Conservation (phyloP, 2,888 invertebrate genomes). For the Pogonocherus hispidulus region DNA sequence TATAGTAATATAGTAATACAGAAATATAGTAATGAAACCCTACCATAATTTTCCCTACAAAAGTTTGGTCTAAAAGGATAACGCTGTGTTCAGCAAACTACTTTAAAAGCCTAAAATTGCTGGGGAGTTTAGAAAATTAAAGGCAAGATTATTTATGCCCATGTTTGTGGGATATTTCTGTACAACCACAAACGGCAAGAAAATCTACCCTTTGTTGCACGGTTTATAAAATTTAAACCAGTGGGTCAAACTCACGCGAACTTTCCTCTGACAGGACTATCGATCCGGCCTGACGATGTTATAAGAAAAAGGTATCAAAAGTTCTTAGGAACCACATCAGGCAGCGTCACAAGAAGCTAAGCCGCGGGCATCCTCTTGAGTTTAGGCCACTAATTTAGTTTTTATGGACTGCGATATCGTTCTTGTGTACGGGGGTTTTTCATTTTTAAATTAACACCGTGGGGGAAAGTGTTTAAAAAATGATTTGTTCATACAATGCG, state of each 20-base stretch:
- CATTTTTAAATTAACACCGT: neutral
- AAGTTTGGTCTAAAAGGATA: too few species aligned
- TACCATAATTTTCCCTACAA: too few species aligned
- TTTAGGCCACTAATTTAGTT: neutral
- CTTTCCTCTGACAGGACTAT: neutral
- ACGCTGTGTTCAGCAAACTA: too few species aligned
- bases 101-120: too few species aligned
- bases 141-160: too few species aligned
- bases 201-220: too few species aligned
- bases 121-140: too few species aligned
- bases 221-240: neutral
- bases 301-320: slow-evolving; percentile 5
- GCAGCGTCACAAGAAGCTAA: neutral
- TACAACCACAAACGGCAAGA: too few species aligned
- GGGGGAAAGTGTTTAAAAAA: neutral
- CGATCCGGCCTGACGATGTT: neutral
- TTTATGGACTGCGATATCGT: neutral
- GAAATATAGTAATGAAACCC: too few species aligned
- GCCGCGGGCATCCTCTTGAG: neutral
- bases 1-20: too few species aligned
- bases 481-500: too few species aligned
- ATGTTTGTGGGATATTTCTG: too few species aligned
- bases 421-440: neutral
- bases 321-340: neutral
- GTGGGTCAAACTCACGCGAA: neutral